These are phyloP conservation scores for Phyllotis vaccarum DNA, from an alignment of 2,797 vertebrate genomes.

Conservation along the genomic window DNA sequence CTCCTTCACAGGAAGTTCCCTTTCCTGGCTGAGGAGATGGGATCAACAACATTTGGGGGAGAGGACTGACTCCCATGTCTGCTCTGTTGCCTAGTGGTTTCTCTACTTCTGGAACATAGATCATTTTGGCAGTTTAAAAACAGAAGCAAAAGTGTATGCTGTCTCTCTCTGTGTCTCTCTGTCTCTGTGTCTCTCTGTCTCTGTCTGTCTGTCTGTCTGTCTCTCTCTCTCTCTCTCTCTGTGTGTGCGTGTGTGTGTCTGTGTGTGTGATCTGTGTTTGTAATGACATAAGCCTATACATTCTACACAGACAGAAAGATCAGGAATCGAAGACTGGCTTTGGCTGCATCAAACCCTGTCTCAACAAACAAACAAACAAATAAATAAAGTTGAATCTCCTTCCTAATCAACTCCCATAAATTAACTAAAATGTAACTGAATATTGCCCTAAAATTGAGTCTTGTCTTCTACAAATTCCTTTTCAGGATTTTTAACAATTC, in stretches of 20 bases:
- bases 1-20: background rate
- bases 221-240: no score
- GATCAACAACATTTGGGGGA: background rate
- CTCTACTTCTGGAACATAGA: slow-evolving; percentile 19
- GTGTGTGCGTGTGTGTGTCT: background rate
- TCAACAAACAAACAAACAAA: background rate
- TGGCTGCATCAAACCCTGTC: background rate
- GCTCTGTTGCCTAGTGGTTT: background rate
- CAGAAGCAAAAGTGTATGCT: background rate
- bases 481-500: background rate
- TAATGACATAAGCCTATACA: background rate
- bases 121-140: background rate
- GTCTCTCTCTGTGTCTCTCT: no score
- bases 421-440: slow-evolving; percentile 16
- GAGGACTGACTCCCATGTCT: background rate
- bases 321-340: background rate
- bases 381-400: background rate
- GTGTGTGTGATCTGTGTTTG: background rate
- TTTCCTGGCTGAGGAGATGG: background rate
- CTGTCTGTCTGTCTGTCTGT: no score
- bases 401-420: background rate
- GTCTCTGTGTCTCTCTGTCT: no score
- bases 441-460: background rate
- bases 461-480: background rate
- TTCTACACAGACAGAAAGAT: background rate